Evolutionary conservation across 2,113 vertebrate species (phyloP).

Genomic region (Bubo bubo): DNA sequence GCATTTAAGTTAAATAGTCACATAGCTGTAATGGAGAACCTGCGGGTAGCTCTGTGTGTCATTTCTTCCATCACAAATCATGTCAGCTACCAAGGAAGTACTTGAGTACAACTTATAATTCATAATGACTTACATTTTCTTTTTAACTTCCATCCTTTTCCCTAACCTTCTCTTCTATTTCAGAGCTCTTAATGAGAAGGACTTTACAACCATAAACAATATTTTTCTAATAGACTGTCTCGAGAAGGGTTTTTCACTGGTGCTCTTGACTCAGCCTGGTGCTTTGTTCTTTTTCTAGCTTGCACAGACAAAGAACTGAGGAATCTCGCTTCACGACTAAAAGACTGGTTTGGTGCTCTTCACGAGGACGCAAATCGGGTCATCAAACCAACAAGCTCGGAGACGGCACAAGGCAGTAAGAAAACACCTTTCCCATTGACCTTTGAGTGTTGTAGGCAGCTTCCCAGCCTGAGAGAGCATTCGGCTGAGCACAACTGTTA

Average conservation of each 20-base stretch:
- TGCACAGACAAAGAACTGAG: slow-evolving; percentile 90
- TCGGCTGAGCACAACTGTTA: neutral
- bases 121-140: neutral
- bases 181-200: neutral
- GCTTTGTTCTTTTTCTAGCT: slow-evolving; percentile 72
- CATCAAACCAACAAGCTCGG: slow-evolving; percentile 85
- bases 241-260: neutral
- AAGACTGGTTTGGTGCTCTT: slow-evolving; percentile 94
- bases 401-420: slow-evolving; percentile 88
- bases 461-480: neutral
- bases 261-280: slow-evolving; percentile 13
- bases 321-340: slow-evolving; percentile 89
- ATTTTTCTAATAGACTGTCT: neutral
- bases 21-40: neutral
- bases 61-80: neutral
- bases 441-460: neutral
- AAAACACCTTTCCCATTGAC: neutral
- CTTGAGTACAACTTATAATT: neutral
- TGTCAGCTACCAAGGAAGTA: neutral
- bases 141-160: neutral
- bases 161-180: neutral
- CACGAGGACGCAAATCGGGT: slow-evolving; percentile 92
- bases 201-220: neutral
- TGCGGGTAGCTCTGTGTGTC: neutral
- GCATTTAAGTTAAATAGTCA: neutral